Percentiles rank a stretch among this genome's conserved stretches.
phyloP scores from a whole-genome alignment of 2,888 invertebrate species.

The Quadroppia sp. region DNA sequence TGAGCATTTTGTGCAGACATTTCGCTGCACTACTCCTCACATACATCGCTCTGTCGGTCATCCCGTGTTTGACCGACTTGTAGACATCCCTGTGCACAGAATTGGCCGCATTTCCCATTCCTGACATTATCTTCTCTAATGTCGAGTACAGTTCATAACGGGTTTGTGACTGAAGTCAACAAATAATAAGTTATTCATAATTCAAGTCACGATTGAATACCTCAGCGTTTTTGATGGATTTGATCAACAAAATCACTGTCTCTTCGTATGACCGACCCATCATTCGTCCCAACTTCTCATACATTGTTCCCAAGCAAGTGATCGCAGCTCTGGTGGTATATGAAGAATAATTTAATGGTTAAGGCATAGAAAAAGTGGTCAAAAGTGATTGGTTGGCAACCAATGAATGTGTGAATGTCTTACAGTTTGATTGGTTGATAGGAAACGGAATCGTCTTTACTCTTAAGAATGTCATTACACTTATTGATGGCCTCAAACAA shows the following conservation, averaged over 20 bases:
- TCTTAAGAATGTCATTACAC: slow-evolving; percentile 94
- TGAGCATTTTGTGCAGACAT: slow-evolving; percentile 81
- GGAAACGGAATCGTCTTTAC: slow-evolving; percentile 95
- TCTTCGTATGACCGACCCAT: slow-evolving; percentile 98
- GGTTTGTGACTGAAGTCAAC: slow-evolving; percentile 67
- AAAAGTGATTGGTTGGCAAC: not conserved
- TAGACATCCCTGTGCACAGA: slow-evolving; percentile 82
- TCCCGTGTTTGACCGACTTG: slow-evolving; percentile 78
- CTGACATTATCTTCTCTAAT: slow-evolving; percentile 82
- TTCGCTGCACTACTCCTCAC: slow-evolving; percentile 88
- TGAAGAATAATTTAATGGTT: not conserved
- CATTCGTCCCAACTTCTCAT: slow-evolving; percentile 95
- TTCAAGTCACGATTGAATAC: slow-evolving; percentile 45
- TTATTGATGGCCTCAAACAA: slow-evolving; percentile 96
- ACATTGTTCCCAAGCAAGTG: slow-evolving; percentile 92
- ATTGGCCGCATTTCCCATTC: slow-evolving; percentile 89
- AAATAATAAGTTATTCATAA: slow-evolving; percentile 12
- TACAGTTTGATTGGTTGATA: slow-evolving; percentile 90
- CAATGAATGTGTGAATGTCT: slow-evolving; percentile 53
- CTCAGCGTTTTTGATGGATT: slow-evolving; percentile 85
- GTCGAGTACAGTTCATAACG: slow-evolving; percentile 96
- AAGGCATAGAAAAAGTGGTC: too few relatives aligned
- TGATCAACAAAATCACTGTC: slow-evolving; percentile 84
- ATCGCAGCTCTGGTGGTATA: slow-evolving; percentile 76
- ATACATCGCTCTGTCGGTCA: slow-evolving; percentile 85